Evolutionary conservation across 2,113 vertebrate species (phyloP), one percentile per base, ranked within the genome.

Genomic region (Tychaedon coryphoeus): DNA sequence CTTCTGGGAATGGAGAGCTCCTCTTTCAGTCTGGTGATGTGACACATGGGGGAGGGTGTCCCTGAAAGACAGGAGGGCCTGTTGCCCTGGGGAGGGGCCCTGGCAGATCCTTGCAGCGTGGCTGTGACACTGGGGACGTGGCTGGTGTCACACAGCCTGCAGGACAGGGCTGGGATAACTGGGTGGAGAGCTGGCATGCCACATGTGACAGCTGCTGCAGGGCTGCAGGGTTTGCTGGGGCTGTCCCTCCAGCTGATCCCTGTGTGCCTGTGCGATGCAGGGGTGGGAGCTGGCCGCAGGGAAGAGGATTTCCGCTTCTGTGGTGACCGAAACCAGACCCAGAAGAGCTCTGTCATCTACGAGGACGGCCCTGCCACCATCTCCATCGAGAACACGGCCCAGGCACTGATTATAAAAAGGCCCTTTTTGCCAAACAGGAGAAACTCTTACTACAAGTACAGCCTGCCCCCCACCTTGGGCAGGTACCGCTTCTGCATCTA

Each of bases 401-500:
- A 70, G 19, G 83, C 64, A 0, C 95, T 98, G 36, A 71, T 66
- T 0, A 80, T 98, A 17, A 95, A 26, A 0, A 92, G 78, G 4
- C 98, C 98, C 4, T 98, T 98, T 48, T 7, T 26, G 0, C 84
- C 51, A 1, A 85, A 4, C 14, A 12, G 2, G 64, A 88, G n/a
- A 31, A 80, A 86, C 47, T 79, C 69, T 14, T 94, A 13, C 34
- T 43, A 61, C 20, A 2, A 8, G 7, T 16, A 65, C 34, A 25
- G 5, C 53, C 25, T 98, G 77, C 95, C 97, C 0, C 10, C 38
- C 0, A 25, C 9, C 11, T 48, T 94, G 82, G 98, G 98, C 65
- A 48, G 92, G 67, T 98, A 98, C 40, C 98, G 98, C 81, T 98
- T 98, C 96, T 98, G 98, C 8, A 0, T 98, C 65, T 97, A 93